Percentiles rank a stretch among this genome's conserved stretches.
These are phyloP conservation scores for Myotis vivesi DNA, from an alignment of 2,797 vertebrate genomes.

Conservation along the genomic window DNA sequence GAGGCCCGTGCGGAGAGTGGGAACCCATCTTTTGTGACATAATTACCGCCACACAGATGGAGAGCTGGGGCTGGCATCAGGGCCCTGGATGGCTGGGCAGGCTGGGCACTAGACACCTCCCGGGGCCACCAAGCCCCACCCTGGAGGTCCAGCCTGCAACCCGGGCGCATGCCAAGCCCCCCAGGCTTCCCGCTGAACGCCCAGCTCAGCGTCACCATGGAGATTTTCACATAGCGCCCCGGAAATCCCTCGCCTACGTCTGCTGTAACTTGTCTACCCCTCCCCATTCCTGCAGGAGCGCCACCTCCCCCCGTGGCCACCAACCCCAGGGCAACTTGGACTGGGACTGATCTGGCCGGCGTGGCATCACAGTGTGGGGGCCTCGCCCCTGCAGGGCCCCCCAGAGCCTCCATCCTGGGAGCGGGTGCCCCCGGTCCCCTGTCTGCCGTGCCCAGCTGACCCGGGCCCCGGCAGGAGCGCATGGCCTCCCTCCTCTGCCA, in stretches of 20 bases:
- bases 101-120: neutral
- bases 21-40: neutral
- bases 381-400: constrained; percentile 65
- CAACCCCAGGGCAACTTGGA: constrained; percentile 52
- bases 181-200: neutral
- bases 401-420: constrained; percentile 66
- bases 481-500: constrained; percentile 79
- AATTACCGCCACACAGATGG: neutral
- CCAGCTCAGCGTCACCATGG: constrained; percentile 1
- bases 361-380: neutral
- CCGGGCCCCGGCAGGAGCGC: constrained; percentile 71
- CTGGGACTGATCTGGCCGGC: constrained; percentile 67
- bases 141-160: too few species aligned
- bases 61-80: neutral
- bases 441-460: constrained; percentile 61
- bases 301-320: constrained; percentile 43
- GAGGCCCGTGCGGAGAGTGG: neutral
- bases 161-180: neutral
- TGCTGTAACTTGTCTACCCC: neutral
- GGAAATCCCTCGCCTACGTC: neutral
- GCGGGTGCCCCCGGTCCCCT: constrained; percentile 68
- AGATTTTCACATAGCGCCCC: neutral
- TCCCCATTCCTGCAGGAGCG: neutral
- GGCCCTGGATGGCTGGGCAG: neutral
- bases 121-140: neutral